A percentile compares a stretch with the other conserved stretches of the same genome.
Evolutionary conservation across 2,797 vertebrate species (phyloP).

Genomic region (Parambassis ranga): DNA sequence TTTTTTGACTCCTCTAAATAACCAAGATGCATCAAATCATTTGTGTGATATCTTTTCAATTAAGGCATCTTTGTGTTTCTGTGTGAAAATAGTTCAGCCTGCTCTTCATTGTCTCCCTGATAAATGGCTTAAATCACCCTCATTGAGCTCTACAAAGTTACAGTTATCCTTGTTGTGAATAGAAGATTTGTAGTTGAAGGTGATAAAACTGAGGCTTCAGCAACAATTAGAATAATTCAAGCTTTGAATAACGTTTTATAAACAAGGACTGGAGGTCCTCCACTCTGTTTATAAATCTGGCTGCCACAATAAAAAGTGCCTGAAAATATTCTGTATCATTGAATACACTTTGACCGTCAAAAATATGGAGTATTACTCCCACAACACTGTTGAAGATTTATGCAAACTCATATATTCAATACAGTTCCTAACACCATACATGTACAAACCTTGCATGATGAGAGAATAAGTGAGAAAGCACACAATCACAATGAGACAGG

Average conservation of each 20-base stretch:
- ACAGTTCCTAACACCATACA: neutral
- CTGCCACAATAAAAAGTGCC: neutral
- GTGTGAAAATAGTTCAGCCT: constrained; percentile 2
- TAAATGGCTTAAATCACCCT: constrained; percentile 14
- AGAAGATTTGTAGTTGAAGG: no score
- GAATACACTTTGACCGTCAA: constrained; percentile 37
- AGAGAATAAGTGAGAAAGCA: constrained; percentile 11
- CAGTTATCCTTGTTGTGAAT: constrained; percentile 6
- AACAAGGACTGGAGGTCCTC: constrained; percentile 15
- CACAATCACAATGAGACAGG: constrained; percentile 6
- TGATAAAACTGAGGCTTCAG: constrained; percentile 27
- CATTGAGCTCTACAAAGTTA: constrained; percentile 21
- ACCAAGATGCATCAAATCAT: no score
- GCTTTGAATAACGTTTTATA: neutral
- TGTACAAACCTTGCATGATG: constrained; percentile 1
- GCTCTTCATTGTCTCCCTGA: constrained; percentile 5
- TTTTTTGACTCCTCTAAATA: constrained; percentile 31
- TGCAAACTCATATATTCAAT: constrained; percentile 14
- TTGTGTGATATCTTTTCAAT: neutral
- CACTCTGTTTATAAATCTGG: constrained; percentile 3
- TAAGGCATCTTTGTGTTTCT: constrained; percentile 6
- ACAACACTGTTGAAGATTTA: constrained; percentile 20
- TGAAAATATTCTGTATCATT: constrained; percentile 16
- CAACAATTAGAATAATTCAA: constrained; percentile 21
- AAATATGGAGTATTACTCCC: constrained; percentile 38